Percentiles rank a stretch among this genome's conserved stretches.
Conservation (phyloP, 2,888 invertebrate species). For the Aphodius sticticus region DNA sequence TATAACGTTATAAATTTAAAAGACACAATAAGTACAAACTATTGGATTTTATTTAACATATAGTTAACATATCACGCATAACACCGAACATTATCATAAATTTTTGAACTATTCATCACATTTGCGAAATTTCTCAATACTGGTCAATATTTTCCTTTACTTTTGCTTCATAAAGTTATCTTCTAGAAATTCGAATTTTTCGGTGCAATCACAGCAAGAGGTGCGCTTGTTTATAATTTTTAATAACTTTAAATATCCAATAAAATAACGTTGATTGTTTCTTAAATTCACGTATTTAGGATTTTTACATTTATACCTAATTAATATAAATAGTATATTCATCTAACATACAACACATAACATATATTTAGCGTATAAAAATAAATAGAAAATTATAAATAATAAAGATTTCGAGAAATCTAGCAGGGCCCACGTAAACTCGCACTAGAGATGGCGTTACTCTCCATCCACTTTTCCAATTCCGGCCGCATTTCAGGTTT, state of each 20-base stretch:
- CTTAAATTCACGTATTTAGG: neutral
- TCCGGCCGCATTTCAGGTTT: constrained; percentile 72
- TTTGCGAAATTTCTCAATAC: neutral
- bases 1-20: neutral
- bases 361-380: neutral
- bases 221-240: neutral
- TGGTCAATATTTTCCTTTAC: neutral
- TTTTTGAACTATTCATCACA: neutral
- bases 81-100: neutral
- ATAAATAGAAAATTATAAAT: neutral
- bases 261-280: neutral
- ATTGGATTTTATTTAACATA: neutral
- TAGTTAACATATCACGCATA: neutral
- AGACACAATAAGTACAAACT: neutral
- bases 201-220: neutral
- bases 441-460: constrained; percentile 75
- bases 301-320: neutral
- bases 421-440: constrained; percentile 61
- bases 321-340: neutral
- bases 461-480: constrained; percentile 74
- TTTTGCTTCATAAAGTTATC: neutral
- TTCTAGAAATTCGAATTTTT: neutral
- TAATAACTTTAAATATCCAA: neutral
- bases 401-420: neutral
- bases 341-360: neutral